phyloP scores from a whole-genome alignment of 1,140 invertebrate species.

The Linepithema humile region DNA sequence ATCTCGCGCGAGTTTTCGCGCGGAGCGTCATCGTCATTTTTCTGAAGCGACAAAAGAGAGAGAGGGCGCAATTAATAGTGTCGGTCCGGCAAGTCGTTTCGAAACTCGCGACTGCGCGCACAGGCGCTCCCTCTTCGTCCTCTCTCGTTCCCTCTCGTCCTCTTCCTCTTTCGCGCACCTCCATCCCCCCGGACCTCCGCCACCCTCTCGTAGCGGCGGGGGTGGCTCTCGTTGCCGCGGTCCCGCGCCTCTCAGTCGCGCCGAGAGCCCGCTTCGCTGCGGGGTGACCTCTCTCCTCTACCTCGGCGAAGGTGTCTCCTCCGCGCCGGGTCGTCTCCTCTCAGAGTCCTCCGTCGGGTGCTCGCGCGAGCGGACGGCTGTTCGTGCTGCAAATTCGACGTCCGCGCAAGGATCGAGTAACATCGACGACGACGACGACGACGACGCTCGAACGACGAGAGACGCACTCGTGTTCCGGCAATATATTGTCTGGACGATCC shows the following conservation, averaged over 20 bases:
- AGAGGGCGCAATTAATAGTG: constrained; percentile 75
- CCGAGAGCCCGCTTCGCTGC: constrained; percentile 78
- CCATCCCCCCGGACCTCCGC: constrained; percentile 14
- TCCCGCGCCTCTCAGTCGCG: constrained; percentile 76
- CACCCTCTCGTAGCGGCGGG: constrained; percentile 65
- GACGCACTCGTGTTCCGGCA: neutral
- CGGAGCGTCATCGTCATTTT: too few relatives aligned
- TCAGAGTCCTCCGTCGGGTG: constrained; percentile 43
- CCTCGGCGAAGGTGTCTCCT: constrained; percentile 42
- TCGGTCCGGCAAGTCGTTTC: constrained; percentile 65
- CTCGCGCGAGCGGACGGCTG: constrained; percentile 40
- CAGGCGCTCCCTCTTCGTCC: constrained; percentile 36
- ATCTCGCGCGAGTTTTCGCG: constrained; percentile 17
- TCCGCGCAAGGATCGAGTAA: neutral
- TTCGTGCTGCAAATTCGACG: neutral
- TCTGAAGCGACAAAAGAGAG: neutral
- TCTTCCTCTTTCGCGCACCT: constrained; percentile 45
- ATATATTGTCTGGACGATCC: neutral
- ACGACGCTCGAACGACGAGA: neutral
- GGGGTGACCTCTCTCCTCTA: constrained; percentile 71
- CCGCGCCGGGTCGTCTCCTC: constrained; percentile 48
- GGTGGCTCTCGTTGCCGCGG: constrained; percentile 74
- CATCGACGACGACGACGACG: neutral
- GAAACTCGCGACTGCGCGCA: constrained; percentile 76
- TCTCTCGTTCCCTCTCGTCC: constrained; percentile 32